Base-by-base conservation (phyloP, 2,113 vertebrate genomes). In the Tapirus terrestris region DNA sequence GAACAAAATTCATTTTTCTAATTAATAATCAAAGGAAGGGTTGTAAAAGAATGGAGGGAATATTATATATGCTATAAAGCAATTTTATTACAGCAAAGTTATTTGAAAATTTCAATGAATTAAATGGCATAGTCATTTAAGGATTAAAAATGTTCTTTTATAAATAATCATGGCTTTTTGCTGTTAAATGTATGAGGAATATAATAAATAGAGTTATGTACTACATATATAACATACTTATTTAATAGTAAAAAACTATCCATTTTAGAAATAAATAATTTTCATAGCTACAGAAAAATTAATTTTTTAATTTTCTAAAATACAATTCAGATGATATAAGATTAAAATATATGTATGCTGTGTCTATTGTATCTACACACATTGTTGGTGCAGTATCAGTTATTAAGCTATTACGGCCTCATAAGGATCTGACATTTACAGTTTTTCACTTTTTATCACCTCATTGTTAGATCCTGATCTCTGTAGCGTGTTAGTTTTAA, bases 401-500 rank as follows among this genome's bases (percentile, higher is more conserved):
- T 65, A 79, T 91, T 96, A 93, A 96, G 82, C 48, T 79, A 88
- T 92, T 82, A 82, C 45, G 61, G 58, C 9, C 86, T 90, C 60
- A 82, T 82, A 82, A 81, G 84, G 67, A 43, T n/a, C 72, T 51
- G 58, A 61, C 93, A 89, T 97, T 63, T 97, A 96, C 61, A 65
- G 21, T 8, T 97, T 97, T 97, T 97, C 33, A 96, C 43, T 97
- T 98, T 81, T 97, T 96, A 63, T 96, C 91, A 17, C 36, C 1
- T 96, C 45, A 21, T 53, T 94, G 61, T 72, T 94, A 97, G 94
- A 84, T 93, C 77, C 84, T 97, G 97, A 73, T 92, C 65, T 96
- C 39, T 91, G 85, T 11, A 77, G 1, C 94, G 76, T 96, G 84
- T 72, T 39, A 33, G 14, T 58, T 98, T 98, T 98, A 85, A 97